Percentiles rank a stretch among this genome's conserved stretches.
These are phyloP conservation scores for Nesoenas mayeri DNA, from an alignment of 2,113 vertebrate species.

Conservation along the genomic window DNA sequence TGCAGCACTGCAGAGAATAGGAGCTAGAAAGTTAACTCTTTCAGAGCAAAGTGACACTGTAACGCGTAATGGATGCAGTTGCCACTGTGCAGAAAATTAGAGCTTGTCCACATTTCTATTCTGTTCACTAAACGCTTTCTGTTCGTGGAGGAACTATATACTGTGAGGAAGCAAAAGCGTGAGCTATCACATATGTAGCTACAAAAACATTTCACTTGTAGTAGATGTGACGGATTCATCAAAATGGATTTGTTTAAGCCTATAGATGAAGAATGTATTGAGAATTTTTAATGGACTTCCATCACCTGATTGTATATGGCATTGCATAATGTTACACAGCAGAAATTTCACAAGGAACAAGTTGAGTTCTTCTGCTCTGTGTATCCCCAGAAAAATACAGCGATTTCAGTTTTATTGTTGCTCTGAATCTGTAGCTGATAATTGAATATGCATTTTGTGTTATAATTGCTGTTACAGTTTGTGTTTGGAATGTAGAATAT, in stretches of 20 bases:
- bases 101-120: background rate
- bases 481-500: background rate
- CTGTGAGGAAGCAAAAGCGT: background rate
- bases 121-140: background rate
- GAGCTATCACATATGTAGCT: slow-evolving; percentile 1
- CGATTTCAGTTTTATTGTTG: slow-evolving; percentile 13
- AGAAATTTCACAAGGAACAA: slow-evolving; percentile 31
- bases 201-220: background rate
- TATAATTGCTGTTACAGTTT: slow-evolving; percentile 27
- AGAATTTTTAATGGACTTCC: slow-evolving; percentile 12
- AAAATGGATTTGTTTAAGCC: slow-evolving; percentile 19
- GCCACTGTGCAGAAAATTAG: background rate
- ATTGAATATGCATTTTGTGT: slow-evolving; percentile 33
- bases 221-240: slow-evolving; percentile 14
- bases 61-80: background rate
- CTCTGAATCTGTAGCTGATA: slow-evolving; percentile 34
- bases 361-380: background rate
- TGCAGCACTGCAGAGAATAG: slow-evolving; percentile 63
- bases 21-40: slow-evolving; percentile 67
- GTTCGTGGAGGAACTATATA: background rate
- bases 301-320: background rate
- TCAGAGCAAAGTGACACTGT: background rate
- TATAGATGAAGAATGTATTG: background rate
- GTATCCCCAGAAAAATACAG: background rate
- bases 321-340: background rate